Evolutionary conservation across 2,888 invertebrate species (phyloP).

Genomic region (Alviniconcha strummeri): DNA sequence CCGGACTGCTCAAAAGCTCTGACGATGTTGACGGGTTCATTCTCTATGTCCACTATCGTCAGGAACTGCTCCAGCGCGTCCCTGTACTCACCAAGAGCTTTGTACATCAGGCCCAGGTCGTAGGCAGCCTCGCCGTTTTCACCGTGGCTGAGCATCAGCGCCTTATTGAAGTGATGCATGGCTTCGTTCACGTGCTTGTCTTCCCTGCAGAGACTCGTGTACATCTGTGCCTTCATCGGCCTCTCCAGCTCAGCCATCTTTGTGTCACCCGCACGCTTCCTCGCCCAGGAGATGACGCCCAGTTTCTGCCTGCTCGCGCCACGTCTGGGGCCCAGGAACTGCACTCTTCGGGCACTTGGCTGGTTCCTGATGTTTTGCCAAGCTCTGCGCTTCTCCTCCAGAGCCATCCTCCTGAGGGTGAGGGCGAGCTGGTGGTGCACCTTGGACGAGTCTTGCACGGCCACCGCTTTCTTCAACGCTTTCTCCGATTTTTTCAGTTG

Average conservation of each 20-base stretch:
- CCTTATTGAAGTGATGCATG: constrained; percentile 18
- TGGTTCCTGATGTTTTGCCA: neutral
- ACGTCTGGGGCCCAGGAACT: neutral
- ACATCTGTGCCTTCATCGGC: neutral
- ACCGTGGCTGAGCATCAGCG: constrained; percentile 12
- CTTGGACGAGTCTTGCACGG: neutral
- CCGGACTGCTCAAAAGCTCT: constrained; percentile 26
- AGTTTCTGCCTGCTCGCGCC: neutral
- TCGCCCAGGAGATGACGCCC: neutral
- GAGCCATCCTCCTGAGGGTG: constrained; percentile 1
- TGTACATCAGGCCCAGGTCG: constrained; percentile 28
- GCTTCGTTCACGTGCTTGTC: constrained; percentile 15
- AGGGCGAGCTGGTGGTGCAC: constrained; percentile 12
- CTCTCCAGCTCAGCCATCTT: neutral
- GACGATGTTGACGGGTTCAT: neutral
- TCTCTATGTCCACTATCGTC: neutral
- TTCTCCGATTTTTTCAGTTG: neutral
- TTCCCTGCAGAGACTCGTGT: neutral
- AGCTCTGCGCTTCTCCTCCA: neutral
- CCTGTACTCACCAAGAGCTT: constrained; percentile 7
- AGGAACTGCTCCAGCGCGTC: constrained; percentile 21
- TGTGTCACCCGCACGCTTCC: neutral
- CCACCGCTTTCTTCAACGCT: constrained; percentile 1
- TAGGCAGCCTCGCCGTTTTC: neutral
- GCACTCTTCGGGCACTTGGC: neutral